Base-by-base conservation (phyloP, 2,888 invertebrate species). In the Operophtera brumata region DNA sequence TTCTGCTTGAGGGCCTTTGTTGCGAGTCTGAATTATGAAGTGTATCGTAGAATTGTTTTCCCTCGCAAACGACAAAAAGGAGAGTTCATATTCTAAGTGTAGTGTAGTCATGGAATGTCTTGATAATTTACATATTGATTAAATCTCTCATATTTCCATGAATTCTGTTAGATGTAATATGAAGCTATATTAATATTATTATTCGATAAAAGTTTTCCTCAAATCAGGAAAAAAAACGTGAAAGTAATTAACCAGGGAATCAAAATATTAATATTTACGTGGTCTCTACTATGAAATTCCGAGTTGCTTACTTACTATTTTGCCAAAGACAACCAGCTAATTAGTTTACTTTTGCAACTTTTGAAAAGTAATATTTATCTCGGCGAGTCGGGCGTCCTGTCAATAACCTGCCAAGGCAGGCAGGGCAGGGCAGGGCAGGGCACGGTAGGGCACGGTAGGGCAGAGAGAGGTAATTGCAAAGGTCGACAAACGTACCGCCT, bases 331-430 rank as follows among this genome's bases (percentile, higher is more conserved):
- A 49, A 47, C 40, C 54, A 47, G 61, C 44, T 57, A 57, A 62
- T 62, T 60, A 57, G 51, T 60, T 20, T 20, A 20, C 20, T 20
- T 20, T 20, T 62, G 48, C 50, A 44, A 62, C 57, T 49, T 57
- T 59, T 59, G 49, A 36, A 47, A 58, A 58, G 60, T 47, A 57
- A 55, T 57, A 57, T 60, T 54, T 54, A 60, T 58, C 46, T 60
- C 25, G 47, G 36, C 34, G 36, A 41, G 47, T 28, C 28, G 47
- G 11, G 52, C 50, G 57, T 36, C 39, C 54, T 51, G 48, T 51
- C 56, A 56, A 51, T 51, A 56, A 51, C 56, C 56, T 44, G 40
- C 34, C 34, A 6, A n/a, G 26, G 8, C 4, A 26, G n/a, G n/a
- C n/a, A n/a, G n/a, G n/a, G 35, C 26, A 28, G 45, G 44, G 20